phyloP scores from a whole-genome alignment of 2,113 vertebrate genomes.

The Gobio gobio region DNA sequence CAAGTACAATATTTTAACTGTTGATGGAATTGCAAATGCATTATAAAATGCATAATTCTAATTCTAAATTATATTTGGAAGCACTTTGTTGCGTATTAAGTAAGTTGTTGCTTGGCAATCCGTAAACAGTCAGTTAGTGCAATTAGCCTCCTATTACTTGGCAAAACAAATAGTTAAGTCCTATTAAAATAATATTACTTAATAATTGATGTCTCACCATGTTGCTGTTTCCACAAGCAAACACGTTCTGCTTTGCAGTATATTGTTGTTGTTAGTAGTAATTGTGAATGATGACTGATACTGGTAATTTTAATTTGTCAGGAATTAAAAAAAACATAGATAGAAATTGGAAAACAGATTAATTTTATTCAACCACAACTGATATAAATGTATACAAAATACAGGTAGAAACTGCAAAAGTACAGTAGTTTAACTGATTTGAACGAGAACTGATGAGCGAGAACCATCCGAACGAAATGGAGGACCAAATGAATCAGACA shows the following conservation, averaged over 20 bases:
- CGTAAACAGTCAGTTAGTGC: neutral
- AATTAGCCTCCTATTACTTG: neutral
- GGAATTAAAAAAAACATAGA: neutral
- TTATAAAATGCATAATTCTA: neutral
- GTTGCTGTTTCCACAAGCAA: neutral
- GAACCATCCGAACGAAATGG: neutral
- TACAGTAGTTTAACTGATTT: neutral
- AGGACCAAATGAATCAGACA: neutral
- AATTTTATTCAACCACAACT: neutral
- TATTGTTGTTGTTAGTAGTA: neutral
- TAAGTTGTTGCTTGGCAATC: neutral
- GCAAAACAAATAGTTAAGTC: neutral
- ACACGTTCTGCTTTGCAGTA: neutral
- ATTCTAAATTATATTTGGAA: neutral
- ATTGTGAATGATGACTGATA: neutral
- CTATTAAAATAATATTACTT: neutral
- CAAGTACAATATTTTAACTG: too few relatives aligned
- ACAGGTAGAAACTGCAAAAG: neutral
- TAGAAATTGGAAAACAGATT: neutral
- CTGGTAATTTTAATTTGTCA: neutral
- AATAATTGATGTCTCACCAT: neutral
- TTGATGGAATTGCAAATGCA: neutral
- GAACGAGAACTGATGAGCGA: neutral
- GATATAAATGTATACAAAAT: neutral
- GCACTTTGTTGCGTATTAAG: neutral